Evolutionary conservation across 2,888 invertebrate genomes (phyloP).

Genomic region (Macrosiphum euphorbiae): DNA sequence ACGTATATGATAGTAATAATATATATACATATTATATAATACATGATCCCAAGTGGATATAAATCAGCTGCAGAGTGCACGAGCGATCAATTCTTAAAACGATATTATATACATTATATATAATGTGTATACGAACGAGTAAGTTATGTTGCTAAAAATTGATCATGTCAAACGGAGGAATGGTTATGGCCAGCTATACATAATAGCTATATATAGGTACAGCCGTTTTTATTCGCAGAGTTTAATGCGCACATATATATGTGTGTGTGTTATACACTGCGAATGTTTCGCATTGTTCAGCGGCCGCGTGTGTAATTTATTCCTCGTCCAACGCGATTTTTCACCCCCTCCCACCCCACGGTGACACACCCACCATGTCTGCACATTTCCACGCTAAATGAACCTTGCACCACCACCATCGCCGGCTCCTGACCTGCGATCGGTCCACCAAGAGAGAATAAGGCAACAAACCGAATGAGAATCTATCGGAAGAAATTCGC

Average conservation of each 20-base stretch:
- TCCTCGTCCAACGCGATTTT: conserved; percentile 50
- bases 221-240: conserved; percentile 1
- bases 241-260: neutral
- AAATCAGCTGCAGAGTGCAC: neutral
- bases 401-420: neutral
- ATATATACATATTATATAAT: neutral
- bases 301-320: conserved; percentile 47
- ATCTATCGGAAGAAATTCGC: conserved; percentile 27
- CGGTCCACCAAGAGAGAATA: neutral
- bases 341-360: conserved; percentile 21
- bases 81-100: conserved; percentile 30
- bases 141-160: conserved; percentile 53
- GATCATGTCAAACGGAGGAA: conserved; percentile 21
- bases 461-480: neutral
- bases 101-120: conserved; percentile 19
- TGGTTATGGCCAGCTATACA: neutral
- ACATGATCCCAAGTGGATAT: neutral
- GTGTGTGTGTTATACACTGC: neutral
- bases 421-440: neutral
- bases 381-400: conserved; percentile 16
- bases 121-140: neutral
- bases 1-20: neutral
- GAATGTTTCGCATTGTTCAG: conserved; percentile 59
- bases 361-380: neutral
- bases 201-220: neutral